A percentile compares a stretch with the other conserved stretches of the same genome.
Conservation (phyloP, 2,888 invertebrate species). For the Marronus borbonicus region DNA sequence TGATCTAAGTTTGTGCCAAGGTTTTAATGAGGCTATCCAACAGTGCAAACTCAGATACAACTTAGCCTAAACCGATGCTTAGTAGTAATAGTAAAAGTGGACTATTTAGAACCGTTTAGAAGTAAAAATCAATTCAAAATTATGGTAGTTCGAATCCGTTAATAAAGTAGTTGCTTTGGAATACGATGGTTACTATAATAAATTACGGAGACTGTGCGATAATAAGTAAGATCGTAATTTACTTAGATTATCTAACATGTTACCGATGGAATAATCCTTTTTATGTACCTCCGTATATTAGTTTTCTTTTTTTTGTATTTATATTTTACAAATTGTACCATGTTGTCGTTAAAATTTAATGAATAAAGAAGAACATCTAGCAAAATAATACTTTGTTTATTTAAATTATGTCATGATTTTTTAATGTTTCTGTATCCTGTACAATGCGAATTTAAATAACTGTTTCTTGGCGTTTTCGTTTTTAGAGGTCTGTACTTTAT, state of each 20-base stretch:
- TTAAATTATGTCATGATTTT: no score
- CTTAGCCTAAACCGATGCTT: slow-evolving; percentile 64
- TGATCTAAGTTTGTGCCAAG: slow-evolving; percentile 94
- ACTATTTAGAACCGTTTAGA: neutral
- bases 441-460: no score
- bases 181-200: neutral
- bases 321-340: neutral
- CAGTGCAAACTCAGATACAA: slow-evolving; percentile 92
- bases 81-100: neutral
- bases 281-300: neutral
- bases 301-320: neutral
- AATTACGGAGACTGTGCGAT: neutral
- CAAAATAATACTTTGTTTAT: no score
- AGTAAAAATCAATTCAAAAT: neutral
- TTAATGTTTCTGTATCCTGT: no score
- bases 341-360: neutral
- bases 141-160: neutral
- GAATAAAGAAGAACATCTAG: no score
- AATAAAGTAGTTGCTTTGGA: neutral
- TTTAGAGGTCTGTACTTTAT: no score
- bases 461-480: no score
- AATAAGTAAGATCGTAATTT: no score
- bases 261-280: neutral
- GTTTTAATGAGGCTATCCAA: slow-evolving; percentile 97
- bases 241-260: no score